These are phyloP conservation scores for Sesia bembeciformis DNA, from an alignment of 2,888 invertebrate genomes.

Conservation along the genomic window DNA sequence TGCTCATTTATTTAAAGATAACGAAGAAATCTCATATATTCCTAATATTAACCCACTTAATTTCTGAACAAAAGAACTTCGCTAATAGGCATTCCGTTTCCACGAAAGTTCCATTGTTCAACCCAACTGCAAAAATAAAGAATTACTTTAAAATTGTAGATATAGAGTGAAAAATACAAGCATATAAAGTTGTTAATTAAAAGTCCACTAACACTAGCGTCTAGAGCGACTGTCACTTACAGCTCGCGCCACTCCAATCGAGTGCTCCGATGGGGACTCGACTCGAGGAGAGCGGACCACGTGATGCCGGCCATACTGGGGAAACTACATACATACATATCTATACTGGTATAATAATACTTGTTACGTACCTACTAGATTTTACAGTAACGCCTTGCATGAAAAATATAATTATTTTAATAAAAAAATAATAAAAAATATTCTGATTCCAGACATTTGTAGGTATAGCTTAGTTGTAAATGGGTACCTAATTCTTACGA, in stretches of 20 bases:
- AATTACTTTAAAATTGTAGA: background rate
- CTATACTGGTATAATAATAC: background rate
- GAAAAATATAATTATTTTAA: too few species aligned
- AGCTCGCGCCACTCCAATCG: constrained; percentile 34
- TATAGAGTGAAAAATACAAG: constrained; percentile 5
- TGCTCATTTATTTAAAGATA: too few species aligned
- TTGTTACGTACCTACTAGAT: too few species aligned
- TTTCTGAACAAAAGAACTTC: background rate
- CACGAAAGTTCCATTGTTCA: background rate
- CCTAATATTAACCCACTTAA: too few species aligned
- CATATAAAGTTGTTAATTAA: constrained; percentile 31
- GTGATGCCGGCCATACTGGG: background rate
- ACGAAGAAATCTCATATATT: too few species aligned
- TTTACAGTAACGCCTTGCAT: too few species aligned
- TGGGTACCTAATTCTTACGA: too few species aligned
- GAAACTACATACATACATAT: background rate
- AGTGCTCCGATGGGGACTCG: constrained; percentile 13
- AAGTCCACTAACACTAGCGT: constrained; percentile 23
- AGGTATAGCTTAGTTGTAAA: too few species aligned
- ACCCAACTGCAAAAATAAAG: background rate
- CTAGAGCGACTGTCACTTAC: constrained; percentile 35
- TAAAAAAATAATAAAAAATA: too few species aligned
- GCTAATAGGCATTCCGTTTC: background rate
- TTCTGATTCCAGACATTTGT: too few species aligned
- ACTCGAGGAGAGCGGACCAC: background rate